Evolutionary conservation across 92 coral and sea anemone genomes (phyloP).

Genomic region (Epizoanthus ramosus): DNA sequence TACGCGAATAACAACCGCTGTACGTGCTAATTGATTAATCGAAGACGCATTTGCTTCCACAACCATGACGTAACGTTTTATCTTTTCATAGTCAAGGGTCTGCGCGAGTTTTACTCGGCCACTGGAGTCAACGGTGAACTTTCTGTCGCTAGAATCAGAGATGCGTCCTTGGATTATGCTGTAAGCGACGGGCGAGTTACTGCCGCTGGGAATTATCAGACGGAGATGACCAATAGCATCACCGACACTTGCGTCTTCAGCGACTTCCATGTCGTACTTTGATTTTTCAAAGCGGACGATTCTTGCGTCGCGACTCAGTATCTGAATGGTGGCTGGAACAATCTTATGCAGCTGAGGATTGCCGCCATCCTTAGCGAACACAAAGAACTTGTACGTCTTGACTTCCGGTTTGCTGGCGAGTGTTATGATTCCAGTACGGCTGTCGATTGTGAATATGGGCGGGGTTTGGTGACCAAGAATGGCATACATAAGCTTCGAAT

Average conservation of each 20-base stretch:
- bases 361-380: slow-evolving; percentile 86
- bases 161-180: slow-evolving; percentile 70
- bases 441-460: slow-evolving; percentile 81
- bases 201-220: slow-evolving; percentile 69
- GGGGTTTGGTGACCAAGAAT: slow-evolving; percentile 98
- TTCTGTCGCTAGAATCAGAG: slow-evolving; percentile 53
- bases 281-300: slow-evolving; percentile 76
- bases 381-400: slow-evolving; percentile 83
- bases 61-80: slow-evolving; percentile 81
- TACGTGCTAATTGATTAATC: slow-evolving; percentile 77
- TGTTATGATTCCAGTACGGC: slow-evolving; percentile 68
- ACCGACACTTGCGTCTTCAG: slow-evolving; percentile 56
- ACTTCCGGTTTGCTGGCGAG: slow-evolving; percentile 81
- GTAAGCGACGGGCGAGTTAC: slow-evolving; percentile 64
- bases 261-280: slow-evolving; percentile 66
- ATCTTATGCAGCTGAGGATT: slow-evolving; percentile 69
- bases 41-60: slow-evolving; percentile 83
- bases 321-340: slow-evolving; percentile 71
- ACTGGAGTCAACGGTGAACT: slow-evolving; percentile 64
- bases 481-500: slow-evolving; percentile 79
- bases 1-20: slow-evolving; percentile 78
- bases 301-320: slow-evolving; percentile 61
- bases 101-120: slow-evolving; percentile 67
- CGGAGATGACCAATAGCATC: slow-evolving; percentile 51
- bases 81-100: slow-evolving; percentile 74